These are phyloP conservation scores for Cetonia aurata DNA, from an alignment of 2,888 invertebrate genomes.

Conservation along the genomic window DNA sequence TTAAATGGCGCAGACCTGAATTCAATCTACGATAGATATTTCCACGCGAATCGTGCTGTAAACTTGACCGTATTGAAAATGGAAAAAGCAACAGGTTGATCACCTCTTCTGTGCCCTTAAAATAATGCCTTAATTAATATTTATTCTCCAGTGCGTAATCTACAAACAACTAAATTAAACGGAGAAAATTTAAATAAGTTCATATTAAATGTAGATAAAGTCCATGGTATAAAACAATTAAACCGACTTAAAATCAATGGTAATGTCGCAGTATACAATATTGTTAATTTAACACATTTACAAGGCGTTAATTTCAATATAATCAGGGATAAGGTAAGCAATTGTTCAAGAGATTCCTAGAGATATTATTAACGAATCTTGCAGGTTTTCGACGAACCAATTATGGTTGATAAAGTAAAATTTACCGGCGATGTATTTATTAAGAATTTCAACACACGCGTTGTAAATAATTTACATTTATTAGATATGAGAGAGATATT, in stretches of 20 bases:
- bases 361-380: neutral
- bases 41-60: constrained; percentile 34
- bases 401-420: constrained; percentile 36
- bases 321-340: constrained; percentile 51
- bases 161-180: constrained; percentile 54
- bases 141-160: constrained; percentile 54
- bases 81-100: constrained; percentile 42
- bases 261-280: constrained; percentile 52
- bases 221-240: constrained; percentile 50
- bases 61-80: constrained; percentile 31
- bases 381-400: constrained; percentile 7
- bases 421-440: constrained; percentile 43
- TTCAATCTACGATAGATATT: constrained; percentile 6
- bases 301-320: constrained; percentile 53
- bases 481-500: constrained; percentile 46
- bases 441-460: constrained; percentile 40
- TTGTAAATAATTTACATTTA: constrained; percentile 41
- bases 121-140: neutral
- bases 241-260: constrained; percentile 55
- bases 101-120: neutral
- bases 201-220: constrained; percentile 51
- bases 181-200: constrained; percentile 54
- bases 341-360: neutral
- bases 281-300: constrained; percentile 52
- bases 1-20: constrained; percentile 41